Conservation (phyloP, 2,888 invertebrate species). For the Venustoraphidia nigricollis region DNA sequence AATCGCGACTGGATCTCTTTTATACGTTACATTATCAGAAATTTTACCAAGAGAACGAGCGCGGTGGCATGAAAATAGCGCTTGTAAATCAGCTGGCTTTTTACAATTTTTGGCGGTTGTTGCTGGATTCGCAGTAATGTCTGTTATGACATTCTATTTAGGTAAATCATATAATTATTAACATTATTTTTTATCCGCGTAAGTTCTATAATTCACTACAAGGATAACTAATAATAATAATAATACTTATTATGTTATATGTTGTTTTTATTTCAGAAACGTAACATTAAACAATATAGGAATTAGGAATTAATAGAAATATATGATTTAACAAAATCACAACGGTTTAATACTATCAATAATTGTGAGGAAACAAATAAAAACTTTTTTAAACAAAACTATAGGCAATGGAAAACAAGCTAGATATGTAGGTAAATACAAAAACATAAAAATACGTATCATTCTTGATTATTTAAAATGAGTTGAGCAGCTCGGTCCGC, state of each 20-base stretch:
- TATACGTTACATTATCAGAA: slow-evolving; percentile 65
- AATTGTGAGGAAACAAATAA: too few species aligned
- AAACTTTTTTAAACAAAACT: too few species aligned
- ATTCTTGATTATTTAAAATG: slow-evolving; percentile 24
- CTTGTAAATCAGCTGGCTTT: slow-evolving; percentile 39
- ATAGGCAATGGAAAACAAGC: too few species aligned
- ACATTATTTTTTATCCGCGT: not conserved
- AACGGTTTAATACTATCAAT: too few species aligned
- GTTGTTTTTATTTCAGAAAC: not conserved
- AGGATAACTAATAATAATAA: not conserved
- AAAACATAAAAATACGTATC: not conserved
- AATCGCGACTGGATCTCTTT: slow-evolving; percentile 39
- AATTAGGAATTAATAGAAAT: not conserved
- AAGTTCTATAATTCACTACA: not conserved
- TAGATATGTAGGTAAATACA: not conserved
- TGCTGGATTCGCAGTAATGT: slow-evolving; percentile 47
- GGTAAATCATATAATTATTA: slow-evolving; percentile 23
- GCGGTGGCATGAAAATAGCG: slow-evolving; percentile 46
- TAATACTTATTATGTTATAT: not conserved
- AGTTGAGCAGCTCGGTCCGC: slow-evolving; percentile 48
- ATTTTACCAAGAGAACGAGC: slow-evolving; percentile 61
- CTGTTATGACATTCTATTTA: slow-evolving; percentile 42
- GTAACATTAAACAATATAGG: not conserved
- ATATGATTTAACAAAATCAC: not conserved
- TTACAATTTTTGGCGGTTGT: slow-evolving; percentile 43